Base-by-base conservation (phyloP, 2,113 vertebrate species). In the Engraulis encrasicolus region DNA sequence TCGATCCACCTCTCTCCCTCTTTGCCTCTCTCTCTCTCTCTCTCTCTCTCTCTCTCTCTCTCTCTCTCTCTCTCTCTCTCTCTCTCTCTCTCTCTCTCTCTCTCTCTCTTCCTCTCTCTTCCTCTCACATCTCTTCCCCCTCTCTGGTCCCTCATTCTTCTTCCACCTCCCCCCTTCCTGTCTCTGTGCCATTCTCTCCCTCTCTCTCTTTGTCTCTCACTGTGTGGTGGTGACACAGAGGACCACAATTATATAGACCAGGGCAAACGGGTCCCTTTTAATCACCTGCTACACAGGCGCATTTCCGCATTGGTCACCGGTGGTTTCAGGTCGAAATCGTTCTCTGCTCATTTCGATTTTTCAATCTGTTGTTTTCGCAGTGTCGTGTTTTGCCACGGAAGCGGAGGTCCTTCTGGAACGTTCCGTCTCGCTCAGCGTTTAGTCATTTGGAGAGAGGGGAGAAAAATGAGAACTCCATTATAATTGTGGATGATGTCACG, bases 401-500 rank as follows among this genome's bases (percentile, higher is more conserved):
- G 17, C 66, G 5, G 14, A 34, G 66, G 17, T 74, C 66, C 27
- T 74, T 74, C 61, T 71, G 23, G 27, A 71, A 34, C 61, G 34
- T 31, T 34, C 31, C 5, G 61, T 14, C 27, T 27, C 12, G 58
- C 0, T 15, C 61, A 4, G 61, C 1, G 15, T 34, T 71, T 71
- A 15, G 9, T 12, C 14, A 19, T 58, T 58, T 23, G 66, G 66
- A 15, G 27, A 15, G 66, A 17, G 66, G 66, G 5, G 27, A 15
- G 66, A 17, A 34, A 71, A 71, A 71, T 31, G 23, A 31, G 66
- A 74, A 31, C 66, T 74, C 66, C 15, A 74, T 74, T 74, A 15
- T 74, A 81, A 82, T 71, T n/a, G 19, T 50, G 49, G 31, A 88
- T 85, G 87, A 92, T 90, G 66, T 87, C 83, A 87, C 89, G 87